A percentile compares a stretch with the other conserved stretches of the same genome.
Conservation (phyloP, 2,797 vertebrate species). For the Sebastiscus albofasciatus region DNA sequence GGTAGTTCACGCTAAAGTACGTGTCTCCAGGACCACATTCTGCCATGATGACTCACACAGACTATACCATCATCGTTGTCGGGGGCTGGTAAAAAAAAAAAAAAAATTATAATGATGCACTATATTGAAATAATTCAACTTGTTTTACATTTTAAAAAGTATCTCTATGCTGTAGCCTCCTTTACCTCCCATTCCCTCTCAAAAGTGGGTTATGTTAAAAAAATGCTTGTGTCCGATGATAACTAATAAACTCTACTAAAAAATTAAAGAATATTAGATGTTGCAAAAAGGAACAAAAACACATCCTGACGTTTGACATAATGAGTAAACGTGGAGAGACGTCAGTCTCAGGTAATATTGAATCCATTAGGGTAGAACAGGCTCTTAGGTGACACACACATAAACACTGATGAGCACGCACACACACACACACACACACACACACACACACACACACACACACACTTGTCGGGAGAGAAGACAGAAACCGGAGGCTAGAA, state of each 20-base stretch:
- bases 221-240: neutral
- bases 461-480: neutral
- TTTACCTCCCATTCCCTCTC: neutral
- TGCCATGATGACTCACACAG: neutral
- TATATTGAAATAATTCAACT: neutral
- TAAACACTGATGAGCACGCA: neutral
- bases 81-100: too few relatives aligned
- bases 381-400: constrained; percentile 7
- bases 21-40: neutral
- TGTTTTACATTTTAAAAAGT: neutral
- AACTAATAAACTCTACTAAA: constrained; percentile 16
- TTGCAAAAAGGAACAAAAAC: constrained; percentile 27
- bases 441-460: neutral
- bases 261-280: constrained; percentile 25
- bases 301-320: constrained; percentile 24
- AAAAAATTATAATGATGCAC: neutral
- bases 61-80: neutral
- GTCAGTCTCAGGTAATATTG: constrained; percentile 29
- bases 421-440: neutral
- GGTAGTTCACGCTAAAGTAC: neutral
- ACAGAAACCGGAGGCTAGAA: neutral
- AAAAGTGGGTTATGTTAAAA: constrained; percentile 1
- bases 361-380: constrained; percentile 37
- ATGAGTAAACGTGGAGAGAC: constrained; percentile 34
- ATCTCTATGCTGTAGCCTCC: neutral